A percentile compares a stretch with the other conserved stretches of the same genome.
Conservation (phyloP, 1,140 invertebrate genomes). For the Aphis craccivora region DNA sequence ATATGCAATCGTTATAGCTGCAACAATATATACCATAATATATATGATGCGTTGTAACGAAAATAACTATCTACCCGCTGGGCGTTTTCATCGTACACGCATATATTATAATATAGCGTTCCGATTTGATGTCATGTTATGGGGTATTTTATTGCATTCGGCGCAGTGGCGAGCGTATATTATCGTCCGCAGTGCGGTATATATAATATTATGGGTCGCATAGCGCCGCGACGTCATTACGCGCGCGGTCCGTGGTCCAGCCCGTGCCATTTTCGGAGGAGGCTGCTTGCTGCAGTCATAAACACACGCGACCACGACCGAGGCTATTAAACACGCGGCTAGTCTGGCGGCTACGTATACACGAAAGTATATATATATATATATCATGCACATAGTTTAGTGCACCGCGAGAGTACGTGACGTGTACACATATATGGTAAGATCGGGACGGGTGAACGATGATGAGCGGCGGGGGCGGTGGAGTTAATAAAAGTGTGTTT, state of each 20-base stretch:
- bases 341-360: background rate
- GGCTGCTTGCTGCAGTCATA: background rate
- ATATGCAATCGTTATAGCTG: no score
- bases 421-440: background rate
- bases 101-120: background rate
- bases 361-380: background rate
- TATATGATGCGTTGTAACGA: background rate
- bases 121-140: background rate
- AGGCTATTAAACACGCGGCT: constrained; percentile 37
- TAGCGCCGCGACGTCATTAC: background rate
- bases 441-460: background rate
- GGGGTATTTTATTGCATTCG: background rate
- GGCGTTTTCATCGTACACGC: background rate
- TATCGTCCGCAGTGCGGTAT: background rate
- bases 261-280: background rate
- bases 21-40: background rate
- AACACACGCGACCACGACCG: background rate
- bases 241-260: background rate
- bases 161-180: background rate
- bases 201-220: no score
- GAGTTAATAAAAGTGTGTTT: constrained; percentile 52
- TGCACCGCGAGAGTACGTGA: background rate
- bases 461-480: background rate
- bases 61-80: background rate
- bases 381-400: background rate